Percentiles rank a stretch among this genome's conserved stretches.
These are phyloP conservation scores for Phrynosoma platyrhinos DNA, from an alignment of 2,113 vertebrate genomes.

Conservation along the genomic window DNA sequence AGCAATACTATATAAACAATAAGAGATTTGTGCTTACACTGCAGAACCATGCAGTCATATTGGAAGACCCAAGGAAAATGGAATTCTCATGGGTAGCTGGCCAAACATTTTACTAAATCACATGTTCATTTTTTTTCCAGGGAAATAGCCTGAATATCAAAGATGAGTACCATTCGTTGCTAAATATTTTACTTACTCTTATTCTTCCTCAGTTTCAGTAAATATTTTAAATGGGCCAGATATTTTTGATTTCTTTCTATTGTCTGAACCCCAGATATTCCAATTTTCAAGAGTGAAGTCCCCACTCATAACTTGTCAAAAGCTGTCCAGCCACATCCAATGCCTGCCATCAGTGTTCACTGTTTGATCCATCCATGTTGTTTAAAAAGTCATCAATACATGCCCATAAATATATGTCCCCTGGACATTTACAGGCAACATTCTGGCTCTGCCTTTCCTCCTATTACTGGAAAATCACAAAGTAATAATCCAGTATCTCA, in stretches of 20 bases:
- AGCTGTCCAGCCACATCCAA: background rate
- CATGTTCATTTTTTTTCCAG: no score
- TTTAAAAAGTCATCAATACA: background rate
- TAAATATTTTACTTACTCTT: background rate
- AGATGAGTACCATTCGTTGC: no score
- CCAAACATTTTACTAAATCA: background rate
- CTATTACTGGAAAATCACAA: background rate
- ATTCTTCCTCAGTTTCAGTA: background rate
- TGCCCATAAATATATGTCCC: no score
- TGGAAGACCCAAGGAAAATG: background rate
- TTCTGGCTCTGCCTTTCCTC: background rate
- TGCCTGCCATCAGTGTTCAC: no score
- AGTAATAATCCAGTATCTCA: background rate
- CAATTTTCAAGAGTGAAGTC: no score
- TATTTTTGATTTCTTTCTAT: background rate
- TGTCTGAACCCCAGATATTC: background rate
- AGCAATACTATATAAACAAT: conserved; percentile 31
- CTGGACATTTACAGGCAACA: background rate
- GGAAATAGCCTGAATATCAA: background rate
- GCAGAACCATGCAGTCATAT: conserved; percentile 16
- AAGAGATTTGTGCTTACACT: conserved; percentile 40
- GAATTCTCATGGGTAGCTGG: background rate
- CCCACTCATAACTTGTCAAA: background rate
- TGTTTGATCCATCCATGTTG: no score
- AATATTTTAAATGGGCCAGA: background rate